A percentile compares a stretch with the other conserved stretches of the same genome.
These are phyloP conservation scores for Ornithoptera alexandrae DNA, from an alignment of 2,888 invertebrate species.

Conservation along the genomic window DNA sequence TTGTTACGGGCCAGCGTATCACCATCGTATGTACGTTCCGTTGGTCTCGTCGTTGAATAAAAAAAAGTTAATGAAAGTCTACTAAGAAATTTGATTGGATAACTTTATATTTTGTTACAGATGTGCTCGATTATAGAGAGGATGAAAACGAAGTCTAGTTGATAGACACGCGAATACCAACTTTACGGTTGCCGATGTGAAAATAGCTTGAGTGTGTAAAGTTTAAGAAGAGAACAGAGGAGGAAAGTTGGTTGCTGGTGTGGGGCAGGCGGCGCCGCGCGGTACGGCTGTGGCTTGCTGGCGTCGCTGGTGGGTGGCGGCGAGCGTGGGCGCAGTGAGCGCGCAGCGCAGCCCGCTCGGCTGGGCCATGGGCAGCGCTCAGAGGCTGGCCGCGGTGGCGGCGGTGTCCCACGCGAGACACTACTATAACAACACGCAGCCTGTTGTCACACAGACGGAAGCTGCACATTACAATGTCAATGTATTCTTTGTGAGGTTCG, in stretches of 20 bases:
- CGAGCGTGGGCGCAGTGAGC: constrained; percentile 57
- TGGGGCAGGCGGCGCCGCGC: constrained; percentile 60
- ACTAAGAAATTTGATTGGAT: neutral
- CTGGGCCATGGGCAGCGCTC: constrained; percentile 84
- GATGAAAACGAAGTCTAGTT: constrained; percentile 37
- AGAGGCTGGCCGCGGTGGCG: constrained; percentile 81
- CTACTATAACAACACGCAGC: constrained; percentile 71
- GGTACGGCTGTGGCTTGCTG: constrained; percentile 66
- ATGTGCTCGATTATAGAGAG: constrained; percentile 40
- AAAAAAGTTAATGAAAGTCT: no score
- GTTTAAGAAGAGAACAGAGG: constrained; percentile 32
- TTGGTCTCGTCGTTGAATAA: no score
- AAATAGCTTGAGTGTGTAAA: neutral
- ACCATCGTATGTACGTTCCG: no score
- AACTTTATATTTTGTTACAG: constrained; percentile 50
- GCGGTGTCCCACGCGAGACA: constrained; percentile 71
- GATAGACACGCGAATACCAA: constrained; percentile 33
- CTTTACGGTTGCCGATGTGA: constrained; percentile 35
- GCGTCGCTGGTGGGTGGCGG: constrained; percentile 62
- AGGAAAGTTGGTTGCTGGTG: constrained; percentile 48
- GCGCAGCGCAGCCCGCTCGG: constrained; percentile 77
- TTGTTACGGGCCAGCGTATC: no score
- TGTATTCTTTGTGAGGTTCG: constrained; percentile 89
- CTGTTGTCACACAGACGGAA: constrained; percentile 57
- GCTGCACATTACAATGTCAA: constrained; percentile 73